Evolutionary conservation across 2,113 vertebrate genomes (phyloP).

Genomic region (Sceloporus tristichus): DNA sequence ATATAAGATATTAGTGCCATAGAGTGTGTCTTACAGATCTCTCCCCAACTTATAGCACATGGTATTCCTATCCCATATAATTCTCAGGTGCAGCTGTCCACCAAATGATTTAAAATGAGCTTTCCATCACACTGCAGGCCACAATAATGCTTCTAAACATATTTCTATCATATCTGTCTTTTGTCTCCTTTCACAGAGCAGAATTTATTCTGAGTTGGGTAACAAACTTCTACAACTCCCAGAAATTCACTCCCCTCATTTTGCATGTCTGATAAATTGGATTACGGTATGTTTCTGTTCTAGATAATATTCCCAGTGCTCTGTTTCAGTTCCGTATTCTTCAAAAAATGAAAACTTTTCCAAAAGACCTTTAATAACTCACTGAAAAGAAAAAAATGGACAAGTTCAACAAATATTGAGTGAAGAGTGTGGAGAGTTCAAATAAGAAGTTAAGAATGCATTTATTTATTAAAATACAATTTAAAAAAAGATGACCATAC

Average conservation of each 20-base stretch:
- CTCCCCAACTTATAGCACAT: background rate
- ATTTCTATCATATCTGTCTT: background rate
- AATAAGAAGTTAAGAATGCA: too few species aligned
- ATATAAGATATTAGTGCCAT: background rate
- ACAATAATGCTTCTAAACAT: background rate
- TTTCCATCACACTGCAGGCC: background rate
- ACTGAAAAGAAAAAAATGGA: too few species aligned
- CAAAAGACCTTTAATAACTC: background rate
- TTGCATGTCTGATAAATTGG: background rate
- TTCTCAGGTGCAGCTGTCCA: background rate
- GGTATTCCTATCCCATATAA: background rate
- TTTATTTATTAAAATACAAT: too few species aligned
- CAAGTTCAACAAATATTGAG: too few species aligned
- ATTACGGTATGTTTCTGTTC: background rate
- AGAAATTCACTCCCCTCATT: background rate
- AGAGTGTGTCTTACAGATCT: background rate
- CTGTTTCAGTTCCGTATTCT: background rate
- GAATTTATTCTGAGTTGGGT: too few species aligned
- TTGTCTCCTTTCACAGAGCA: background rate
- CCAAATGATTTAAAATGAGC: background rate
- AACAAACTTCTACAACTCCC: too few species aligned
- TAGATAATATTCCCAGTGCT: background rate
- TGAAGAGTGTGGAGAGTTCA: too few species aligned
- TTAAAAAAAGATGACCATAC: too few species aligned
- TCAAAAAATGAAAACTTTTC: background rate